phyloP scores from a whole-genome alignment of 2,113 vertebrate species.

The Cathartes aura region DNA sequence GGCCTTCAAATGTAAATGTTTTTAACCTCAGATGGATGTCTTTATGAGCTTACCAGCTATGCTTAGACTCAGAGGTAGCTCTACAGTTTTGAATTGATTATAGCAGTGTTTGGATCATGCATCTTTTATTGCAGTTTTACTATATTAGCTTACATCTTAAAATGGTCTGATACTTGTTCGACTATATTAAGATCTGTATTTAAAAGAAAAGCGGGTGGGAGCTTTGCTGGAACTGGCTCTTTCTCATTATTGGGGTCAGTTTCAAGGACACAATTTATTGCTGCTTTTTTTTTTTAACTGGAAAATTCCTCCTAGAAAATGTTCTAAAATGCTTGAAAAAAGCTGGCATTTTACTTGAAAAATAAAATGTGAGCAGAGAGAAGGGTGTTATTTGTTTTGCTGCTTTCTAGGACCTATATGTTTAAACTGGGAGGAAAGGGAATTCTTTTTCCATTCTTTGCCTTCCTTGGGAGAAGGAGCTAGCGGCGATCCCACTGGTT shows the following conservation, averaged over 20 bases:
- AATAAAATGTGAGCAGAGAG: background rate
- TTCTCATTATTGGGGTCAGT: background rate
- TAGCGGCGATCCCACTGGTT: rapidly evolving
- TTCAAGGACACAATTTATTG: background rate
- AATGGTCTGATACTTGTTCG: background rate
- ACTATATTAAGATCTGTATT: background rate
- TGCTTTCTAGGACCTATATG: background rate
- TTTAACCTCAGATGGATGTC: background rate
- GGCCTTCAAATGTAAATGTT: background rate
- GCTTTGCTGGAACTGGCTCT: background rate
- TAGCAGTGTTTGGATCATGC: background rate
- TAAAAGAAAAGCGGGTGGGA: background rate
- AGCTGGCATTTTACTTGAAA: background rate
- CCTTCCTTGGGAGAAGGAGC: background rate
- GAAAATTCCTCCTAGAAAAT: background rate
- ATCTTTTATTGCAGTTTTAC: background rate
- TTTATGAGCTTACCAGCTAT: background rate
- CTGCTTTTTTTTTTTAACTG: background rate
- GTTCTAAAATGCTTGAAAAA: background rate
- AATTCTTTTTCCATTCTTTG: background rate
- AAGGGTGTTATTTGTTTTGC: background rate
- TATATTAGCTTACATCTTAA: background rate
- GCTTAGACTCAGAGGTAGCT: background rate
- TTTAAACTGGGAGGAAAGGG: background rate
- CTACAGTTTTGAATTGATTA: background rate